Evolutionary conservation across 2,113 vertebrate genomes (phyloP), one percentile per base, ranked within the genome.

Genomic region (Leuciscus idus): DNA sequence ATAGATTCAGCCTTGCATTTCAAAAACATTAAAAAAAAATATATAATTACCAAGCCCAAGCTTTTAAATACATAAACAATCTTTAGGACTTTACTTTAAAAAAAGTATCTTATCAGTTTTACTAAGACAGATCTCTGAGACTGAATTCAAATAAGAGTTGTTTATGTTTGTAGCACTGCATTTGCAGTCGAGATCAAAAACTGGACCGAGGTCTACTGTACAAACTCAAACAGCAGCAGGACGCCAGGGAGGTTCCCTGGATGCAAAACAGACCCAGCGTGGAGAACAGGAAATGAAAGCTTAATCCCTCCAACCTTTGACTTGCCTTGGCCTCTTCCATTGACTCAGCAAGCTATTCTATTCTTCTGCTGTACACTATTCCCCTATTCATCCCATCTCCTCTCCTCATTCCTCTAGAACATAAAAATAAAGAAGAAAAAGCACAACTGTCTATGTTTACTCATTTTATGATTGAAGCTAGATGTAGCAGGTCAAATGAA

Each of bases 261-360:
- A 68, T 68, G 66, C 46, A 70, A 85, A 85, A 52, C 84, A 78
- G 75, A 68, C 64, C 66, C 77, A 81, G 85, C 77, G 26, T 61
- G 66, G 43, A 62, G 77, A 73, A 57, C 61, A 85, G 74, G 72
- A 87, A 85, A 87, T 73, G 36, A 85, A 85, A 82, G 48, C 83
- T 64, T 86, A 86, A 89, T 84, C 81, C 57, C 17, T 52, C 75
- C 50, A 46, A 78, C 85, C 85, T 86, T 74, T 79, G 61, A 59
- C 33, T 86, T 46, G 36, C 52, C 66, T 73, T 72, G 77, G 76
- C 77, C 76, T 85, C 77, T 72, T 73, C 85, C 52, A 81, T 23
- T 81, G 36, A 59, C 8, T 76, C 77, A 81, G 84, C 26, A 78
- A 57, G 74, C 78, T 68, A 66, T 48, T 68, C 66, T 72, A 36